Conservation (phyloP, 2,113 vertebrate genomes). For the Microcebus jonahi region DNA sequence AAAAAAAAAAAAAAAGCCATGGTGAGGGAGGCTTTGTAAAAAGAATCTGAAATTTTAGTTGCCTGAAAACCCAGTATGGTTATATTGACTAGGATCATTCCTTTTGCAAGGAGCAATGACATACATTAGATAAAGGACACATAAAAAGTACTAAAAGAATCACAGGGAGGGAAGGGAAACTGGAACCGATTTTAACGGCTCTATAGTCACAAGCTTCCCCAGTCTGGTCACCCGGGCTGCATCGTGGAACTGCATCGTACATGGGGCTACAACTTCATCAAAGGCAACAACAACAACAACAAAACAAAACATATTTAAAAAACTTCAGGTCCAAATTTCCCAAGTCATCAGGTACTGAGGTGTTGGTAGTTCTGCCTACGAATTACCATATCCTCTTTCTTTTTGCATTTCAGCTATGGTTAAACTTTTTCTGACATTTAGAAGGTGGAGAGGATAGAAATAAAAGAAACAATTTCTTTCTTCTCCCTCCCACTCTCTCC, state of each 20-base stretch:
- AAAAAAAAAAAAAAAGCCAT: not conserved
- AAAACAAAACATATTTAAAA: not conserved
- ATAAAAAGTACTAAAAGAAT: not conserved
- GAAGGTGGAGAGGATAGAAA: not conserved
- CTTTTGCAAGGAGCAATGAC: not conserved
- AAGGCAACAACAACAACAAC: not conserved
- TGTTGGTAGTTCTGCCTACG: not conserved
- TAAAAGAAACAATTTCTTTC: not conserved
- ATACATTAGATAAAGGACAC: not conserved
- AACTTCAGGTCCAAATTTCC: not conserved
- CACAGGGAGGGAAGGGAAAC: not conserved
- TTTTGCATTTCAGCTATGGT: not conserved
- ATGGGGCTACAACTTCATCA: not conserved
- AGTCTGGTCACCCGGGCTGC: not conserved
- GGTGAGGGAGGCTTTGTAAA: not conserved
- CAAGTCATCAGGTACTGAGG: not conserved
- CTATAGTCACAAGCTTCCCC: not conserved
- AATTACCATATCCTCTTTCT: not conserved
- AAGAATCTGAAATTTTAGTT: slow-evolving; percentile 15
- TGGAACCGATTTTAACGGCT: not conserved
- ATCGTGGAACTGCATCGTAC: not conserved
- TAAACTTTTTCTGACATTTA: not conserved
- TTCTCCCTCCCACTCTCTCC: not conserved
- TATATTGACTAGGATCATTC: not conserved
- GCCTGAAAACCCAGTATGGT: not conserved